These are phyloP conservation scores for Phaethon lepturus DNA, from an alignment of 2,113 vertebrate genomes.

Conservation along the genomic window DNA sequence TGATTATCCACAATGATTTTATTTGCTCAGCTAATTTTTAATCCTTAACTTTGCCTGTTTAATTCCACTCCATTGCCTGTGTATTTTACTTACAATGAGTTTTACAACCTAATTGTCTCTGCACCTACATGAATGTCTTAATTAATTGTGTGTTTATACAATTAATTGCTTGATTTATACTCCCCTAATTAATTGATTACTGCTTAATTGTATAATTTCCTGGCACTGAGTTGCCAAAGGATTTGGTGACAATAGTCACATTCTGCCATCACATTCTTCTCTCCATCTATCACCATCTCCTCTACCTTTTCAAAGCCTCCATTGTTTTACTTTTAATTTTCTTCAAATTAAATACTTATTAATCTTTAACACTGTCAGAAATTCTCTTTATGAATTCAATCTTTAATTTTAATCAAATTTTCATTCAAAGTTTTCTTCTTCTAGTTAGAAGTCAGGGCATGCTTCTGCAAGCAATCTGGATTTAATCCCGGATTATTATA, in stretches of 20 bases:
- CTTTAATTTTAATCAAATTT: neutral
- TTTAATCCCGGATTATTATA: neutral
- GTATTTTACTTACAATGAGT: conserved; percentile 31
- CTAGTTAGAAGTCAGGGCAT: neutral
- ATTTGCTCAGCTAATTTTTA: conserved; percentile 51
- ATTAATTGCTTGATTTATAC: conserved; percentile 40
- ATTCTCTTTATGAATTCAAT: neutral
- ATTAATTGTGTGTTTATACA: conserved; percentile 41
- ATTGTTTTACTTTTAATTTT: neutral
- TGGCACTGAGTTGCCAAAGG: neutral
- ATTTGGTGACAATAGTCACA: neutral
- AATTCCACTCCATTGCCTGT: conserved; percentile 8
- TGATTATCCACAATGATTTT: conserved; percentile 30
- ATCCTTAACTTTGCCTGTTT: conserved; percentile 29
- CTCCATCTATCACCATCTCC: neutral
- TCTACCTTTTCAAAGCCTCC: neutral
- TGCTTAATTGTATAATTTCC: neutral
- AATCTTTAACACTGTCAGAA: neutral
- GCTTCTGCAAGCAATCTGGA: neutral
- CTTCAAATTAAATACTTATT: neutral
- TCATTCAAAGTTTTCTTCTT: neutral
- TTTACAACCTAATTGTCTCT: conserved; percentile 21
- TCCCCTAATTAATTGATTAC: conserved; percentile 8
- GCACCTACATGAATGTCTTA: neutral
- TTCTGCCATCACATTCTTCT: neutral